Conservation (phyloP, 92 coral and sea anemone genomes). For the Umimayanthus chanpuru region DNA sequence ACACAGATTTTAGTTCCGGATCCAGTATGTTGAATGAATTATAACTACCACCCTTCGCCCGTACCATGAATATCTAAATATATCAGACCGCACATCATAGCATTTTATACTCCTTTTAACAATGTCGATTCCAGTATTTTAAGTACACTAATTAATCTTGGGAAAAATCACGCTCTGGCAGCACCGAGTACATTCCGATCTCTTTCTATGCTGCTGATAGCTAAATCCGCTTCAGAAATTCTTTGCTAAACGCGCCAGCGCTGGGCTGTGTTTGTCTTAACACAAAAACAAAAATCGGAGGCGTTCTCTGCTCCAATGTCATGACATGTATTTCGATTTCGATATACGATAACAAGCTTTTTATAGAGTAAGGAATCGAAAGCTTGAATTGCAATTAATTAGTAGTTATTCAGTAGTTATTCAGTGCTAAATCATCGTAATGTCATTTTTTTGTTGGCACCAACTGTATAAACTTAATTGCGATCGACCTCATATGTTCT, state of each 20-base stretch:
- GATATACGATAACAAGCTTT: background rate
- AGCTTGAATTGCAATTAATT: background rate
- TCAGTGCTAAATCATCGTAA: background rate
- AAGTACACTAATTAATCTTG: background rate
- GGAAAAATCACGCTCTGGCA: background rate
- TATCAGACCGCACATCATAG: background rate
- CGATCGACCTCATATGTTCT: background rate
- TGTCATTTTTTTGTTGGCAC: too few species aligned
- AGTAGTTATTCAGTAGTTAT: too few species aligned
- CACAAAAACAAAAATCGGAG: background rate
- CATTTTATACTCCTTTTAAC: background rate
- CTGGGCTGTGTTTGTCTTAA: background rate
- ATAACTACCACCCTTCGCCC: background rate
- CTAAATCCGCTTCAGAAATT: background rate
- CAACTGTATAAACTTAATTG: background rate
- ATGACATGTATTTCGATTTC: background rate
- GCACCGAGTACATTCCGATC: background rate
- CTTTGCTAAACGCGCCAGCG: background rate
- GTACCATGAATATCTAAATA: background rate
- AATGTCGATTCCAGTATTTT: background rate
- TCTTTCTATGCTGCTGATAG: background rate
- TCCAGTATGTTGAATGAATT: background rate
- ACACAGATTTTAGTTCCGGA: background rate
- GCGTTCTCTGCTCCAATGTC: background rate
- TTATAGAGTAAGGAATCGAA: background rate